Percentiles rank a stretch among this genome's conserved stretches.
These are phyloP conservation scores for Nycticebus coucang DNA, from an alignment of 2,113 vertebrate genomes.

Conservation along the genomic window DNA sequence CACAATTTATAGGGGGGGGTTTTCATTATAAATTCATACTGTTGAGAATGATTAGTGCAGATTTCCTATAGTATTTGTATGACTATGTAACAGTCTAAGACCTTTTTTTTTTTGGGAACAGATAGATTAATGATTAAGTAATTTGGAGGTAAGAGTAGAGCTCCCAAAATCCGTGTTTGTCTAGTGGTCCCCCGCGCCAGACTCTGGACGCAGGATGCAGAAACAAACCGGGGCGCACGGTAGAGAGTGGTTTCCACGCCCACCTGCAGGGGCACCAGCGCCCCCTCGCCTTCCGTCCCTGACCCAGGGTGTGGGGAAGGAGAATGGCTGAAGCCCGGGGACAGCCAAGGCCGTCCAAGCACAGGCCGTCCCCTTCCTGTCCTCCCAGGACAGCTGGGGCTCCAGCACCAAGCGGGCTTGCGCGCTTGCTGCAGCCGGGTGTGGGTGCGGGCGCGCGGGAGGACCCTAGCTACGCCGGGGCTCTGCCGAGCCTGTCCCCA, in stretches of 20 bases:
- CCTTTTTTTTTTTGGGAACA: not conserved
- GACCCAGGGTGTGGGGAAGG: not conserved
- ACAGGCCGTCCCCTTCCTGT: not conserved
- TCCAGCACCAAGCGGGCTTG: not conserved
- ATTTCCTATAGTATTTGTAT: not conserved
- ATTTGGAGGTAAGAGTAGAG: not conserved
- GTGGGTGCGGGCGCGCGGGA: not conserved
- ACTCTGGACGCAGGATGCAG: not conserved
- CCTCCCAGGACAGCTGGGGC: accelerated
- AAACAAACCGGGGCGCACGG: not conserved
- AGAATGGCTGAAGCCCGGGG: not conserved
- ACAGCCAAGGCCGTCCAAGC: not conserved
- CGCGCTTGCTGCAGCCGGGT: not conserved
- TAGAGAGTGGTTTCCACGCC: not conserved
- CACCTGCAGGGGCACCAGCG: slow-evolving; percentile 61
- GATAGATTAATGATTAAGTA: not conserved
- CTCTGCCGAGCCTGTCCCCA: not conserved
- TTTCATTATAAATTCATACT: not conserved
- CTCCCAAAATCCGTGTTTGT: not conserved
- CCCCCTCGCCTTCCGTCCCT: not conserved
- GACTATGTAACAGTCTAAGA: not conserved
- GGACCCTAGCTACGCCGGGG: not conserved
- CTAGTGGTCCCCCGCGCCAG: not conserved
- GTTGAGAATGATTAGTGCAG: not conserved
- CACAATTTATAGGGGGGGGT: accelerated